Conservation (phyloP, 2,888 invertebrate species). For the Thymelicus lineola region DNA sequence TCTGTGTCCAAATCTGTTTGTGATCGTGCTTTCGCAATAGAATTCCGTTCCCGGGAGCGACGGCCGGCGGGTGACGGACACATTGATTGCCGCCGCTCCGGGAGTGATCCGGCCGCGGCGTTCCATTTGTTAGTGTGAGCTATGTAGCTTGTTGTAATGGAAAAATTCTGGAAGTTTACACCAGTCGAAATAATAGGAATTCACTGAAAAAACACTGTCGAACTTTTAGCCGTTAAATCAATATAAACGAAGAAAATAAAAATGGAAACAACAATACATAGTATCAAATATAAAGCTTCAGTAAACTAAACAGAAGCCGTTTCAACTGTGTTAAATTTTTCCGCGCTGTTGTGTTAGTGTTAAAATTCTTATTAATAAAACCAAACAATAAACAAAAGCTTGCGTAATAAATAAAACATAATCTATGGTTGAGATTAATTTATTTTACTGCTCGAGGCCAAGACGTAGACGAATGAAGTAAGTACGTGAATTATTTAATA, state of each 20-base stretch:
- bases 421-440: neutral
- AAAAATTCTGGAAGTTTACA: no score
- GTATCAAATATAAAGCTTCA: no score
- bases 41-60: neutral
- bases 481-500: conserved; percentile 2
- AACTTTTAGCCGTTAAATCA: no score
- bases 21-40: neutral
- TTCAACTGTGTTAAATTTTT: no score
- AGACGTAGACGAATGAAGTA: neutral
- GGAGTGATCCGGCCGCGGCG: neutral
- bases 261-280: neutral
- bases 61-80: neutral
- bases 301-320: no score
- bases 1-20: neutral
- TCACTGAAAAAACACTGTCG: no score
- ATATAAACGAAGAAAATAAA: neutral
- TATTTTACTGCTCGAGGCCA: neutral
- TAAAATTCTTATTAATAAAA: no score
- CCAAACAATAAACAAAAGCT: no score
- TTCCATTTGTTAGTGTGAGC: neutral
- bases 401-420: neutral
- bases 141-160: no score
- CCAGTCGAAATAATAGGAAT: no score
- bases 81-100: neutral
- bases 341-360: no score